Evolutionary conservation across 2,797 vertebrate genomes (phyloP), one percentile per base, ranked within the genome.

Genomic region (Halcyon badia): DNA sequence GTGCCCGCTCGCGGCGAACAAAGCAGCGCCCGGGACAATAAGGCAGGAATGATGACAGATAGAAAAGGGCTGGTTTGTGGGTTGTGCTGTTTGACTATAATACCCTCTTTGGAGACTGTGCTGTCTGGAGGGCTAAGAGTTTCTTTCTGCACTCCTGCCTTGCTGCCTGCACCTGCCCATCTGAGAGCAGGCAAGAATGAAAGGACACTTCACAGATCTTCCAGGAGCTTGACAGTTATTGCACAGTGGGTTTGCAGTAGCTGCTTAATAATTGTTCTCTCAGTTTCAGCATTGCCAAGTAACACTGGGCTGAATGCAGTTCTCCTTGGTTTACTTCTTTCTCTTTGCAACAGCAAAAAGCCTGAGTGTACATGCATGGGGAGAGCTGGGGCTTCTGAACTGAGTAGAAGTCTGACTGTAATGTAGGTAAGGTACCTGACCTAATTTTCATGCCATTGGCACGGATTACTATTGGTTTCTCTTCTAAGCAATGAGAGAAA

Each of bases 11-110:
- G 13, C 86, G 79, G 95, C 1, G 20, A 97, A 96, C 98, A 98
- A 98, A 98, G 97, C 94, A 93, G 84, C 94, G 87, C 92, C 68
- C 79, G 33, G 87, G 95, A 97, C 97, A 96, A 98, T 98, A 98
- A 97, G 98, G 98, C 98, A 81, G 16, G 60, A 80, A 97, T 13
- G 99, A 98, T 99, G 99, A 99, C 98, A 99, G 99, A 99, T 97
- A 96, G 88, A 95, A 96, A 96, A 95, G 92, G 94, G 97, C 98
- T 99, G 99, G 88, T 84, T 80, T 75, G 44, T 49, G 84, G 19
- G 66, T 61, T 91, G 46, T 87, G 92, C 89, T 87, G 16, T 96
- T 95, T 93, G 95, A 76, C 97, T 88, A 71, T 91, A 91, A 89
- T 80, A 87, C 57, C 94, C 79, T 49, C 78, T 78, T 52, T 87